Evolutionary conservation across 1,140 invertebrate species (phyloP).

Genomic region (Megalonaias nervosa): DNA sequence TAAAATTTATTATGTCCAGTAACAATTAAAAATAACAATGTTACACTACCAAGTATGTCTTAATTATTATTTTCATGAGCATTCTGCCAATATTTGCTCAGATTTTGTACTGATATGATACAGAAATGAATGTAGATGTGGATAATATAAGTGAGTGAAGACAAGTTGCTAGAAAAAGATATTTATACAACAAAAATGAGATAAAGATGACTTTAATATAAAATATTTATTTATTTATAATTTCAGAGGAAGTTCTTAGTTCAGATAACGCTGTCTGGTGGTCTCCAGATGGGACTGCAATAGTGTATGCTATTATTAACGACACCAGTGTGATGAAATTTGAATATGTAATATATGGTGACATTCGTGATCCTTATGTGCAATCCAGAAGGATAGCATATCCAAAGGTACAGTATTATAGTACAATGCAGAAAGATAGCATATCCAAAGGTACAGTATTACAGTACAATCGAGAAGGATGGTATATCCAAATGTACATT

Average conservation of each 20-base stretch:
- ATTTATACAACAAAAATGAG: no score
- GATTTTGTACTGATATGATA: no score
- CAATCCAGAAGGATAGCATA: conserved; percentile 87
- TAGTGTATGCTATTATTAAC: conserved; percentile 92
- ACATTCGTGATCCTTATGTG: conserved; percentile 57
- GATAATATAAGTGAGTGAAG: no score
- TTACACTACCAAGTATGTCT: no score
- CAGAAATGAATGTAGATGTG: no score
- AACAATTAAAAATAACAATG: no score
- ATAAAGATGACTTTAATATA: no score
- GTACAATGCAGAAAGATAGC: conserved; percentile 82
- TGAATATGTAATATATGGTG: conserved; percentile 81
- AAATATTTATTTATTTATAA: neutral
- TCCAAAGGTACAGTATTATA: conserved; percentile 78
- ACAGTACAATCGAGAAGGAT: conserved; percentile 80
- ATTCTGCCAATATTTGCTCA: no score
- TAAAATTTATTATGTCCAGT: no score
- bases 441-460: conserved; percentile 82
- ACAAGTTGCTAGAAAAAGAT: no score
- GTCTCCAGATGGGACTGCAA: conserved; percentile 86
- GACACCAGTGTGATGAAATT: conserved; percentile 87
- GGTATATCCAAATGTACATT: conserved; percentile 84
- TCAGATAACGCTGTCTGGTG: conserved; percentile 90
- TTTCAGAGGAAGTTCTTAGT: conserved; percentile 90
- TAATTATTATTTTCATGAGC: no score